These are phyloP conservation scores for Tiaroga cobitis DNA, from an alignment of 2,797 vertebrate species.

Conservation along the genomic window DNA sequence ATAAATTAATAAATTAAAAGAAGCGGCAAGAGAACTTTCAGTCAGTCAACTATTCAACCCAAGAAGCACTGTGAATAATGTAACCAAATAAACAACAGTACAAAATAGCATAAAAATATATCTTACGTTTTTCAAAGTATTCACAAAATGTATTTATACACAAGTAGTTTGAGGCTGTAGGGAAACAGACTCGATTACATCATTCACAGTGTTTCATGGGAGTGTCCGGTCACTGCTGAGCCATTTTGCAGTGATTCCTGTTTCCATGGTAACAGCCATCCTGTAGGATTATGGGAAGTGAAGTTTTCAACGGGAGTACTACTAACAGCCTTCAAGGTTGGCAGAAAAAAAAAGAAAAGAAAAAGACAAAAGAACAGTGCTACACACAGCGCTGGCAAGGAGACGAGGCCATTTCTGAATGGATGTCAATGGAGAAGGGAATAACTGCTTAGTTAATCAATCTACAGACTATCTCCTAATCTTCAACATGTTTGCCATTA, in stretches of 20 bases:
- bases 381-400: background rate
- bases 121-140: background rate
- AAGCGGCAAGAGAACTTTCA: background rate
- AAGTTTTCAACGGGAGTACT: background rate
- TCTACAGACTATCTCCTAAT: background rate
- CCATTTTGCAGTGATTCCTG: background rate
- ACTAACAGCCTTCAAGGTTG: background rate
- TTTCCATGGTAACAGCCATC: slow-evolving; percentile 23
- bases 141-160: background rate
- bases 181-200: background rate
- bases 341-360: background rate
- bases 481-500: too few relatives aligned
- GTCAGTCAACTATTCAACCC: background rate
- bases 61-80: background rate
- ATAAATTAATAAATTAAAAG: background rate
- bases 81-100: background rate
- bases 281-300: slow-evolving; percentile 25
- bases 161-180: too few relatives aligned
- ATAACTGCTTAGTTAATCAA: background rate
- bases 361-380: background rate
- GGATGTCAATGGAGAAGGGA: background rate
- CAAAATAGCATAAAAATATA: background rate
- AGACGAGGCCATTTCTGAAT: background rate
- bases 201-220: background rate
- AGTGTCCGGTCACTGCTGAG: background rate